Base-by-base conservation (phyloP, 2,888 invertebrate species). In the Cepaea hortensis region DNA sequence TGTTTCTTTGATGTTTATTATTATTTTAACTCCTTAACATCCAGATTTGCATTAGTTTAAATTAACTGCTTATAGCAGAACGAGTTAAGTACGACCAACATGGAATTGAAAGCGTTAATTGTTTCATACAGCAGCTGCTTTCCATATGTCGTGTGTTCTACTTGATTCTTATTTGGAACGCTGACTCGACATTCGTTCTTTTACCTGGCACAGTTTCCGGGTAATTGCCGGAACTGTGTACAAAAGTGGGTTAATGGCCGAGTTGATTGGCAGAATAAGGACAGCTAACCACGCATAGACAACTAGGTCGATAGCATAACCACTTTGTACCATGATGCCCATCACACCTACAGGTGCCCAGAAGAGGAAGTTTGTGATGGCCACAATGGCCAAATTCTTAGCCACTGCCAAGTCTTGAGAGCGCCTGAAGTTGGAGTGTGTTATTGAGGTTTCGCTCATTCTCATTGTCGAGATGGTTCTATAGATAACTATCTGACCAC, bases 381-480 rank as follows among this genome's bases (percentile, higher is more conserved):
- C 91, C 23, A 93, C 91, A 11, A 92, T 84, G 3, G 91, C 90
- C 91, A 93, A 92, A 89, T 92, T 92, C 61, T 91, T 89, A 5
- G 92, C 93, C 7, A 92, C 91, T 83, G 90, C 87, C 18, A 79
- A 15, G 55, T 92, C 91, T 68, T 89, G 90, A 5, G 88, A 83
- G 86, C 79, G 88, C 88, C 50, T 90, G 50, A 65, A 70, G 15
- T 15, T 72, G 5, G 4, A 11, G 68, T 68, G 68, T 6, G 62
- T 79, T 23, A 79, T 1, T 5, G 79, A 79, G 13, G n/a, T 62
- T 23, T 79, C 23, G 1, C n/a, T 79, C 79, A 62, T 79, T 23
- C 79, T 61, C 79, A 79, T 79, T 23, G 79, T 11, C 13, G 79
- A 62, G 18, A 79, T n/a, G 3, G 79, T 79, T 62, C 55, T 61